Evolutionary conservation across 1,140 invertebrate species (phyloP), one percentile per base, ranked within the genome.

Genomic region (Apis florea): DNA sequence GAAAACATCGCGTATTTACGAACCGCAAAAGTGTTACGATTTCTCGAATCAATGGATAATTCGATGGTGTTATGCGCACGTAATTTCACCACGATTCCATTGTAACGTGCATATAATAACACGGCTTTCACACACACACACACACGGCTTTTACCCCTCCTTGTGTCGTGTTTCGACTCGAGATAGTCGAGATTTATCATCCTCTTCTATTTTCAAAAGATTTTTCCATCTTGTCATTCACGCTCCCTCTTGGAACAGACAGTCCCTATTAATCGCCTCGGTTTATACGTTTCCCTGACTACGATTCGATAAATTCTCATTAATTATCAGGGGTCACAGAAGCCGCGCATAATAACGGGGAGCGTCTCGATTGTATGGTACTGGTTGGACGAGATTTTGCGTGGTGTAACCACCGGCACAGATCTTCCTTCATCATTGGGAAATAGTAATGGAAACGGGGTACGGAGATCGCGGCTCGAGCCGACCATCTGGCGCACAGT

Each of bases 401-500:
- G 54, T 81, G 31, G 63, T 19, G 69, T 24, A 82, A 51, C 64
- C 72, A 77, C 64, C 73, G 79, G 64, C 47, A 77, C 73, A 77
- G 80, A 83, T 88, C 85, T 68, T 83, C 83, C 79, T 61, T 64
- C 76, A 40, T 85, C 84, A 85, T 86, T 85, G 86, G 76, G 79
- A 87, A 87, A 85, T 79, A 83, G 83, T 63, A 74, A 79, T 68
- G 79, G 61, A 78, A 82, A 24, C 69, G 74, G 64, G 19, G 21
- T 54, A 3, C 49, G 10, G 51, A 26, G 63, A 74, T 54, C 63
- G 69, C 49, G 69, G 49, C 58, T 15, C 47, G 61, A 40, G 54
- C 49, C 49, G 66, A 81, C 84, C 88, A 89, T 89, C 88, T 89
- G 88, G 86, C 82, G 51, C 76, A 89, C 88, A 89, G 88, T 88